Conservation (phyloP, 2,888 invertebrate genomes). For the Tetropium fuscum region DNA sequence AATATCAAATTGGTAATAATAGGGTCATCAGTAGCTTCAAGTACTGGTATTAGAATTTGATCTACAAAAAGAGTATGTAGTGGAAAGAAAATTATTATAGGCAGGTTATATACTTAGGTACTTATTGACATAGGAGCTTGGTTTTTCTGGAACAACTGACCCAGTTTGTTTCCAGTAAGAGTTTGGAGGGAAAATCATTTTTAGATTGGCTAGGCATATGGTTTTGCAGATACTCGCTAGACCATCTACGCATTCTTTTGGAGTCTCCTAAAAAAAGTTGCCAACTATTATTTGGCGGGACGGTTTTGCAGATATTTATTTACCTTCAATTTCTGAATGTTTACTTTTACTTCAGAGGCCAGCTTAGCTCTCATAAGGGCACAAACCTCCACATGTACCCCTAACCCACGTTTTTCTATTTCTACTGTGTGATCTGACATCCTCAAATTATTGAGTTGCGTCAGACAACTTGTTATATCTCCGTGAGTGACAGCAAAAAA, state of each 20-base stretch:
- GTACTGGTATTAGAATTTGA: constrained; percentile 81
- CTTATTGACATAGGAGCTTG: constrained; percentile 77
- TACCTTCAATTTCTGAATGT: constrained; percentile 81
- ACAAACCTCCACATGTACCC: constrained; percentile 84
- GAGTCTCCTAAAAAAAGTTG: constrained; percentile 73
- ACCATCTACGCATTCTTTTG: constrained; percentile 77
- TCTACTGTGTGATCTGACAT: constrained; percentile 73
- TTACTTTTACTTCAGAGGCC: constrained; percentile 82
- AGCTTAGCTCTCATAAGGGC: constrained; percentile 84
- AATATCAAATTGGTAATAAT: constrained; percentile 82
- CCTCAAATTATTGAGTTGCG: constrained; percentile 70
- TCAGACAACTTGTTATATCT: constrained; percentile 74
- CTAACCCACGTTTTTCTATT: constrained; percentile 69
- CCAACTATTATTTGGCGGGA: constrained; percentile 3
- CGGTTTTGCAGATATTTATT: too few species aligned
- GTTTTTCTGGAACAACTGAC: constrained; percentile 64
- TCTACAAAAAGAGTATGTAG: constrained; percentile 69
- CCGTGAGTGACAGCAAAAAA: constrained; percentile 78
- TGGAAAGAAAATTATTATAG: not conserved
- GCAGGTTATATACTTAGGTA: constrained; percentile 73
- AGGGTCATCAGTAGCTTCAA: constrained; percentile 80
- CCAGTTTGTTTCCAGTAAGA: constrained; percentile 73
- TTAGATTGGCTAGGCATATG: constrained; percentile 82
- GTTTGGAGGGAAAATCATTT: constrained; percentile 82
- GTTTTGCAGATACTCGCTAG: constrained; percentile 82